Conservation (phyloP, 2,888 invertebrate species). For the Meliscaeva auricollis region DNA sequence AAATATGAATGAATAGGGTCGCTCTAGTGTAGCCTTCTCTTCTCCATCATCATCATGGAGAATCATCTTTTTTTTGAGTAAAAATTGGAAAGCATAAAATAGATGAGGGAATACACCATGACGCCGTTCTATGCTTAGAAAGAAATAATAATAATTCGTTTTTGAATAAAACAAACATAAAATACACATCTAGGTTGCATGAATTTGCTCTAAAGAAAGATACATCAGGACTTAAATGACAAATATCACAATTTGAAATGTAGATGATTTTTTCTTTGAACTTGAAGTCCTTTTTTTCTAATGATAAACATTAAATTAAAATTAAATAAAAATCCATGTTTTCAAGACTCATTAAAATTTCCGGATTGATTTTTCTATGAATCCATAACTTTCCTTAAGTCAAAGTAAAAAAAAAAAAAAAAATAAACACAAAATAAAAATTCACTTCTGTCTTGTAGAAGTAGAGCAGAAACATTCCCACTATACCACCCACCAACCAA, state of each 20-base stretch:
- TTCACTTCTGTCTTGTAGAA: conserved; percentile 49
- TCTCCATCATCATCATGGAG: background rate
- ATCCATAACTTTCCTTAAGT: background rate
- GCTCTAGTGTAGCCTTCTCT: background rate
- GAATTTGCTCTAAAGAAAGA: too few species aligned
- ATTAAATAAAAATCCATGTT: too few species aligned
- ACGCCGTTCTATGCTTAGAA: background rate
- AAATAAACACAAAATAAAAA: conserved; percentile 14
- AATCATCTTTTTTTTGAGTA: background rate
- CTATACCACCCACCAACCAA: conserved; percentile 1
- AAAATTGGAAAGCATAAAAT: conserved; percentile 21
- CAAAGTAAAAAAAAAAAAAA: too few species aligned
- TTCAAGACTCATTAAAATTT: background rate
- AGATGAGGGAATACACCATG: conserved; percentile 22
- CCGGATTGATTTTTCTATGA: background rate
- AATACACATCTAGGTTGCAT: background rate
- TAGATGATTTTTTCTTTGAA: too few species aligned
- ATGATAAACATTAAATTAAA: too few species aligned
- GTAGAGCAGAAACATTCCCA: conserved; percentile 47
- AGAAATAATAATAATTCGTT: conserved; percentile 47
- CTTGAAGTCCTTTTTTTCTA: too few species aligned
- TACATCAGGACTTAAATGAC: too few species aligned
- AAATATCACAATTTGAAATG: too few species aligned
- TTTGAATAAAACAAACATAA: background rate
- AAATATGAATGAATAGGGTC: conserved; percentile 67